Evolutionary conservation across 2,113 vertebrate species (phyloP), one percentile per base, ranked within the genome.

Genomic region (Thalassoma bifasciatum): DNA sequence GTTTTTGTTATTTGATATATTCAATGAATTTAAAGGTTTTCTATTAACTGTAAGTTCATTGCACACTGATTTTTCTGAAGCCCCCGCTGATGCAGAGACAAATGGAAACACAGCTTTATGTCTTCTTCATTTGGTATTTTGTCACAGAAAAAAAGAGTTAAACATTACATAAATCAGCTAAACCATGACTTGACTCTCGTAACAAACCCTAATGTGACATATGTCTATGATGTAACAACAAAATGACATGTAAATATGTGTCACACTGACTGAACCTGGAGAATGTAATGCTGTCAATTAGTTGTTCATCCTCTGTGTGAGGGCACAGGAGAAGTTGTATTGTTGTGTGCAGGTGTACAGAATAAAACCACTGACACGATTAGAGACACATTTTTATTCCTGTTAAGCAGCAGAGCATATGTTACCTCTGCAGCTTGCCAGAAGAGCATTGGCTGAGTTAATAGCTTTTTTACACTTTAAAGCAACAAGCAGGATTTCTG

Each of bases 341-440:
- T 52, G 1, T 4, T 51, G n/a, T 47, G 56, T 54, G 8, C 62
- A 19, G 61, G 21, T 56, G 44, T 30, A 10, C 30, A 52, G 16
- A 8, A 40, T 49, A 38, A 69, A 50, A 42, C 17, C 65, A 36
- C 5, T 69, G 60, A 40, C 22, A 34, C 36, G 59, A 40, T 38
- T 58, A 49, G 1, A 63, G 62, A 6, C 1, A 10, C 6, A 19
- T 12, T 38, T 54, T 59, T 66, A 47, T 10, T 50, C 38, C 11
- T 4, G 10, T 54, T 21, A 22, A 49, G 26, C 38, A 58, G 42
- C 30, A 44, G 26, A 77, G 63, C 81, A 87, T 65, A 77, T 81
- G 82, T 66, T 72, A 63, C 61, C 67, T 36, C 51, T 37, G 56
- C 74, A 59, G 68, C 50, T 17, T 61, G 57, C 37, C 64, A 83